Evolutionary conservation across 2,888 invertebrate genomes (phyloP).

Genomic region (Macrophya alboannulata): DNA sequence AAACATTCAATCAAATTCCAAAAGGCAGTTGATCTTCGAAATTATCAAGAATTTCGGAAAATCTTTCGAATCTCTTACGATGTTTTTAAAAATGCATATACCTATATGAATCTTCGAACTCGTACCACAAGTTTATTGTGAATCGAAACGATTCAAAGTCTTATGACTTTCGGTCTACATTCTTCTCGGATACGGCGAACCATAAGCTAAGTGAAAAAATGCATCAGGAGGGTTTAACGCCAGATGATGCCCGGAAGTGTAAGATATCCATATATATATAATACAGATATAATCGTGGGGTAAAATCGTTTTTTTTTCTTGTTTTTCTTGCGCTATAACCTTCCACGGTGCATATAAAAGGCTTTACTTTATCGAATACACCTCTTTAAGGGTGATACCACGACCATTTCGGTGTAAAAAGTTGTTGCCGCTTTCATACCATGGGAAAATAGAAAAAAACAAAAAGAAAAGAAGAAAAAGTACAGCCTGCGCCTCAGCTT

Average conservation of each 20-base stretch:
- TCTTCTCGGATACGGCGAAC: neutral
- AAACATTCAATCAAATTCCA: neutral
- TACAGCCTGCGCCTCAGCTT: slow-evolving; percentile 54
- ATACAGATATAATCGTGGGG: neutral
- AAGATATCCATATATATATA: neutral
- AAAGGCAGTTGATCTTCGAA: no score
- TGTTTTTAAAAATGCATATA: neutral
- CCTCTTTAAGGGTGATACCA: neutral
- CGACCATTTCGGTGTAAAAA: neutral
- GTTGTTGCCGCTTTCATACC: neutral
- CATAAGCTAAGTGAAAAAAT: slow-evolving; percentile 18
- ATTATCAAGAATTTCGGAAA: neutral
- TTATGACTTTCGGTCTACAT: neutral
- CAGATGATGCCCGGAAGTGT: slow-evolving; percentile 27
- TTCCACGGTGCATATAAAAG: neutral
- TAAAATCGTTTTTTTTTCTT: neutral
- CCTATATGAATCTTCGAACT: neutral
- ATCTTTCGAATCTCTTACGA: neutral
- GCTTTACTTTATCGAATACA: neutral
- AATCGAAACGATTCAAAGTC: neutral
- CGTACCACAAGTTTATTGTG: no score
- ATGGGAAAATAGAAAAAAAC: neutral
- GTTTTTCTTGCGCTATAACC: neutral
- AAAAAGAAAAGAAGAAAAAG: neutral
- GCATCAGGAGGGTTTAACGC: neutral